These are phyloP conservation scores for Ennomos fuscantarius DNA, from an alignment of 2,888 invertebrate species.

Conservation along the genomic window DNA sequence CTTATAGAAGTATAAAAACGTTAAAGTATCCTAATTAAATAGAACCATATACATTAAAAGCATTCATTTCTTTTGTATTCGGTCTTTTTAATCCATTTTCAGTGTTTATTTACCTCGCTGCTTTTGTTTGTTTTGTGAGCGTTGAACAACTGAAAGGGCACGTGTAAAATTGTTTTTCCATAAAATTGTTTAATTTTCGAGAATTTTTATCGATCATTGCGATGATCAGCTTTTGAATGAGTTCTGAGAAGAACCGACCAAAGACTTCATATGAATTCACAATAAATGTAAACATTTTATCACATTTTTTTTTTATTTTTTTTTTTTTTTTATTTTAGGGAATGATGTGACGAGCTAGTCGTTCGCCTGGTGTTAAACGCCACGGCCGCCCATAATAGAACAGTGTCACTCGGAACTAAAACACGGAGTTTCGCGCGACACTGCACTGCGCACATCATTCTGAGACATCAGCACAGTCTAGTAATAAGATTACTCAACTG, in stretches of 20 bases:
- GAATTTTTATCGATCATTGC: slow-evolving; percentile 20
- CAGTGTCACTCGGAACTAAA: no score
- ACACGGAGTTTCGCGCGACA: no score
- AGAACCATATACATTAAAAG: slow-evolving; percentile 6
- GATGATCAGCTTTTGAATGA: slow-evolving; percentile 16
- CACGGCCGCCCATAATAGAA: no score
- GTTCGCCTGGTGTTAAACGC: no score
- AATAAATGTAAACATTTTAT: no score
- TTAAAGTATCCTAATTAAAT: slow-evolving; percentile 15
- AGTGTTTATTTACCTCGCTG: slow-evolving; percentile 18
- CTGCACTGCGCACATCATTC: no score
- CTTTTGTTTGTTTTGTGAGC: slow-evolving; percentile 23
- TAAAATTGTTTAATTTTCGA: slow-evolving; percentile 10
- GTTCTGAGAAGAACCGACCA: neutral
- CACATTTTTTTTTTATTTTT: no score
- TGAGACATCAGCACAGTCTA: no score
- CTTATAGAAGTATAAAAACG: slow-evolving; percentile 1
- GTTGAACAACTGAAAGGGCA: slow-evolving; percentile 28
- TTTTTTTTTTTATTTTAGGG: no score
- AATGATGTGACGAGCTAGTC: no score
- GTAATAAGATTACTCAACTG: no score
- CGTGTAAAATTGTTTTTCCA: slow-evolving; percentile 29
- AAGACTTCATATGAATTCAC: no score
- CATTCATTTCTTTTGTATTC: slow-evolving; percentile 12
- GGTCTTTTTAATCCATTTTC: slow-evolving; percentile 8